phyloP scores from a whole-genome alignment of 64 coral and sea anemone genomes.

The Dendronephthya gigantea region DNA sequence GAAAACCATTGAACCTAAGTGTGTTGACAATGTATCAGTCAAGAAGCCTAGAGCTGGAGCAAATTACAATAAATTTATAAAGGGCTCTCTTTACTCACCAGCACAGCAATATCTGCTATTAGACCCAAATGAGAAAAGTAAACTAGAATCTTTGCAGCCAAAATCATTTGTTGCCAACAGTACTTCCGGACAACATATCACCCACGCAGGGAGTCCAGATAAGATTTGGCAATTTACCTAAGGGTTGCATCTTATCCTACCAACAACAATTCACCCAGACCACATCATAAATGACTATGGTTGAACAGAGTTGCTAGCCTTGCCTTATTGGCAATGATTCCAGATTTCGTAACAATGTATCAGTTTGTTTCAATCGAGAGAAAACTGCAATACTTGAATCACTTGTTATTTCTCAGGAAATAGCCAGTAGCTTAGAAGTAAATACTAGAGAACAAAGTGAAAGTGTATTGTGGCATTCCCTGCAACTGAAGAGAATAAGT shows the following conservation, averaged over 20 bases:
- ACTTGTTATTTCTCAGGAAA: constrained; percentile 27
- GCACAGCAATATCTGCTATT: constrained; percentile 36
- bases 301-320: no score
- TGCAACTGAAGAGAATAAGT: constrained; percentile 38
- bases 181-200: constrained; percentile 20
- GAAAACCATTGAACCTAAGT: no score
- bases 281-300: constrained; percentile 55
- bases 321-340: no score
- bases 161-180: constrained; percentile 34
- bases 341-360: constrained; percentile 48
- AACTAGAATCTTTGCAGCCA: constrained; percentile 28
- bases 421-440: neutral
- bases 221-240: constrained; percentile 36
- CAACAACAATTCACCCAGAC: constrained; percentile 34
- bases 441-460: constrained; percentile 34
- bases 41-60: no score
- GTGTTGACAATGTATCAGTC: no score
- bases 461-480: constrained; percentile 40
- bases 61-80: constrained; percentile 31
- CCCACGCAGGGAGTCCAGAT: constrained; percentile 8
- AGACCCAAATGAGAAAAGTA: constrained; percentile 18
- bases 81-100: constrained; percentile 30
- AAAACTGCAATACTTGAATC: constrained; percentile 17
- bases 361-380: constrained; percentile 35
- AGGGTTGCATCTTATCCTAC: constrained; percentile 35